Evolutionary conservation across 2,888 invertebrate species (phyloP).

Genomic region (Catocala fraxini): DNA sequence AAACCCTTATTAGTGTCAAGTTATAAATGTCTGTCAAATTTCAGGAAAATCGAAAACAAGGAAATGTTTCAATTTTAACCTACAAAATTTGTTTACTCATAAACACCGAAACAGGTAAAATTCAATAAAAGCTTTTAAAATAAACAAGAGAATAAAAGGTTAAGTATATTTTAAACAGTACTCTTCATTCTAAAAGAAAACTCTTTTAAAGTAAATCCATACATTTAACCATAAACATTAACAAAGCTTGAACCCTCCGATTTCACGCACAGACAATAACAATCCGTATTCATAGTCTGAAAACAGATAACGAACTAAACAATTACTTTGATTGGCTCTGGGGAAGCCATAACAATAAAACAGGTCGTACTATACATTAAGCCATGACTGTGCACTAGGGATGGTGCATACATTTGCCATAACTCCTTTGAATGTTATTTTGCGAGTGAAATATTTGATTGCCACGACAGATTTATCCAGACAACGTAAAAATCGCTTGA

Average conservation of each 20-base stretch:
- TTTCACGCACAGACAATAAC: slow-evolving; percentile 26
- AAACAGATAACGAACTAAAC: slow-evolving; percentile 42
- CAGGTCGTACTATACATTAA: slow-evolving; percentile 25
- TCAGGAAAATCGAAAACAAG: too few species aligned
- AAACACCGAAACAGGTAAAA: too few species aligned
- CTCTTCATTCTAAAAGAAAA: neutral
- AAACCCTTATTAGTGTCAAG: too few species aligned
- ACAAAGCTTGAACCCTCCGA: neutral
- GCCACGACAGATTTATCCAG: too few species aligned
- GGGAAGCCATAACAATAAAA: slow-evolving; percentile 34
- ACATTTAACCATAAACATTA: slow-evolving; percentile 3
- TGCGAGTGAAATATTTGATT: slow-evolving; percentile 27
- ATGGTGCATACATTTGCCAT: slow-evolving; percentile 43
- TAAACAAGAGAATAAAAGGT: too few species aligned
- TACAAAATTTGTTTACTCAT: too few species aligned
- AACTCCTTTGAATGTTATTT: slow-evolving; percentile 27
- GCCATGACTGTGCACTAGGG: slow-evolving; percentile 28
- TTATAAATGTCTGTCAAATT: too few species aligned
- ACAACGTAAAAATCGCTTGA: too few species aligned
- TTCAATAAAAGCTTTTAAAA: too few species aligned
- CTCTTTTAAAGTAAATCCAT: neutral
- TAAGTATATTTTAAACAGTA: neutral
- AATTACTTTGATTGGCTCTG: slow-evolving; percentile 43
- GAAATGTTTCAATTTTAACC: too few species aligned
- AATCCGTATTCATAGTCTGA: slow-evolving; percentile 29